phyloP scores from a whole-genome alignment of 2,797 vertebrate species.

The Ctenosaura bakeri region DNA sequence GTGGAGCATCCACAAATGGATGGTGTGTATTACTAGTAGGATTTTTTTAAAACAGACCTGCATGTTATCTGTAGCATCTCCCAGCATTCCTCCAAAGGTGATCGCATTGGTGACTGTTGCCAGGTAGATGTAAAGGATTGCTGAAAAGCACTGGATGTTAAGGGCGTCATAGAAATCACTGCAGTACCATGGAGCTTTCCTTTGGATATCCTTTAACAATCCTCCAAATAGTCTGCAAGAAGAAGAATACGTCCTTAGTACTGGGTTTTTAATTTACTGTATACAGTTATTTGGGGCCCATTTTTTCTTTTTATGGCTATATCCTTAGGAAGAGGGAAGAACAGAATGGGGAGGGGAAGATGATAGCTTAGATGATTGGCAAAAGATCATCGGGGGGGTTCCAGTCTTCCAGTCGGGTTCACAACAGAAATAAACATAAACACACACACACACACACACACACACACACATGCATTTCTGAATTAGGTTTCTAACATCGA shows the following conservation, averaged over 20 bases:
- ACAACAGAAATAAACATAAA: neutral
- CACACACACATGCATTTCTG: too few relatives aligned
- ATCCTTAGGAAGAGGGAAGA: neutral
- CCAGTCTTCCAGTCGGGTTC: neutral
- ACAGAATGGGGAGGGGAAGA: neutral
- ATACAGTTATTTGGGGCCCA: neutral
- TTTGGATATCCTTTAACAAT: constrained; percentile 78
- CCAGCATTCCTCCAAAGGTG: constrained; percentile 84
- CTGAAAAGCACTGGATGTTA: constrained; percentile 82
- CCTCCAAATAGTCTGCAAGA: constrained; percentile 83
- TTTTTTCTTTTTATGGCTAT: neutral
- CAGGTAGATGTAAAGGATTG: constrained; percentile 85
- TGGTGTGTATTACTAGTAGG: neutral
- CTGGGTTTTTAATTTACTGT: neutral
- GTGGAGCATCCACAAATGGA: neutral
- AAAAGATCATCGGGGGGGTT: neutral
- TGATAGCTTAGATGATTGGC: neutral
- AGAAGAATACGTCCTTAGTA: accelerated
- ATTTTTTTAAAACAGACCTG: constrained; percentile 72
- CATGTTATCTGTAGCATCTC: constrained; percentile 82
- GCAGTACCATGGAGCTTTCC: constrained; percentile 80
- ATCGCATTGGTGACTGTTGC: constrained; percentile 83
- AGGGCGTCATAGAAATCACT: constrained; percentile 82
- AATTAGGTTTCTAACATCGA: too few relatives aligned
- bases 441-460: too few relatives aligned